Evolutionary conservation across 2,797 vertebrate genomes (phyloP), one percentile per base, ranked within the genome.

Genomic region (Acipenser ruthenus): DNA sequence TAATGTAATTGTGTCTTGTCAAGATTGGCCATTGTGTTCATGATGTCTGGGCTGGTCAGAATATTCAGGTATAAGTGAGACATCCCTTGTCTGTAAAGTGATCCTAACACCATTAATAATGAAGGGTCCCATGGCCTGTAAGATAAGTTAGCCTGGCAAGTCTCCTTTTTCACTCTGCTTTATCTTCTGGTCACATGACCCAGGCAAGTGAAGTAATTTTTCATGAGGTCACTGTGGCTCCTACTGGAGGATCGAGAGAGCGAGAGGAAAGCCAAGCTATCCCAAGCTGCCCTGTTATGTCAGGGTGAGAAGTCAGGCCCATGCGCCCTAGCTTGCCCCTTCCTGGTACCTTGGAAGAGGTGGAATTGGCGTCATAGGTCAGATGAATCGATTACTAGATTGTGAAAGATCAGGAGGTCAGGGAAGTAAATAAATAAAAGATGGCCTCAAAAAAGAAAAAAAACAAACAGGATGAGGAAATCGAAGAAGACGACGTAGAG

Each of bases 81-180:
- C 74, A 71, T 75, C 78, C 80, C 80, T 80, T 76, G 82, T 84
- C 78, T 72, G 96, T 94, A 97, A 97, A 87, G 83, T 75, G 93
- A 98, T 95, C 91, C 91, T 77, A 74, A 85, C 81, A 86, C 85
- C 80, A 94, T 98, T 83, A 96, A 99, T 99, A 96, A 98, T 98
- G 89, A 75, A 97, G 83, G 71, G 80, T 79, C 78, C 48, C 0
- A 77, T 83, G 80, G 85, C 87, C 84, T 79, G 84, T 76, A 80
- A 79, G 89, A 88, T 91, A 87, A 81, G 84, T 88, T 90, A 87
- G 87, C 87, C 78, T 68, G 56, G 73, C 81, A 77, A 75, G 81
- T 83, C 86, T 91, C 83, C 88, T 88, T 94, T 94, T 89, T 89
- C 90, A 90, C 80, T 76, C 82, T 77, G 82, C 82, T 88, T 89